Evolutionary conservation across 2,113 vertebrate genomes (phyloP).

Genomic region (Tupaia chinensis): DNA sequence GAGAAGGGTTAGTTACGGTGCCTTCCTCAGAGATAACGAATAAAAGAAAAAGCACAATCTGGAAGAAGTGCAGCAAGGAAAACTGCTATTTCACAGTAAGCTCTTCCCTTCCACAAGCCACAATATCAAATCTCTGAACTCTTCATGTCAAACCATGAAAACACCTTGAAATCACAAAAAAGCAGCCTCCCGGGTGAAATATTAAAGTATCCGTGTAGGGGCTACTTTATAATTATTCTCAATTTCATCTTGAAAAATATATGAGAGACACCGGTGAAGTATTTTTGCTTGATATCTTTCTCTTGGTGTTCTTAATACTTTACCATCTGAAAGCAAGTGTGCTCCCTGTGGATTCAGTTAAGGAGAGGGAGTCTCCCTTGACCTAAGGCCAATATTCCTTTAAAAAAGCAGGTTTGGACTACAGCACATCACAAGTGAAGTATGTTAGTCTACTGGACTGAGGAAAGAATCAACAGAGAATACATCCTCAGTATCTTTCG

Average conservation of each 20-base stretch:
- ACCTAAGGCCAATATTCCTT: not conserved
- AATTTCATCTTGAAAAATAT: conserved; percentile 22
- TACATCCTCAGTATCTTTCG: not conserved
- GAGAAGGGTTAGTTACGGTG: too few species aligned
- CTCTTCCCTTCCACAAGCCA: not conserved
- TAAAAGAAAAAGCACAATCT: not conserved
- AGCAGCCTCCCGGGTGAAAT: not conserved
- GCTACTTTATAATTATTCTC: not conserved
- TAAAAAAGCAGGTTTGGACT: not conserved
- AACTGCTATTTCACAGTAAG: not conserved
- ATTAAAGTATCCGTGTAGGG: not conserved
- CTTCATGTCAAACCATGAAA: not conserved
- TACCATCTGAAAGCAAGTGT: not conserved
- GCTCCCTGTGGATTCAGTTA: not conserved
- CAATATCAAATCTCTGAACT: not conserved
- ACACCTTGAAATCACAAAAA: not conserved
- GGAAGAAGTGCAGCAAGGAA: not conserved
- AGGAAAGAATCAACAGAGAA: not conserved
- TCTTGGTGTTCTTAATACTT: not conserved
- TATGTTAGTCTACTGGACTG: not conserved
- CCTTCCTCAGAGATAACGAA: not conserved
- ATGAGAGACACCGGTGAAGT: not conserved
- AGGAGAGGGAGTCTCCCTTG: not conserved
- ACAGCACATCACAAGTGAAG: not conserved
- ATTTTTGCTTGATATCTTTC: not conserved